Conservation (phyloP, 2,888 invertebrate genomes). For the Taphrorychus bicolor region DNA sequence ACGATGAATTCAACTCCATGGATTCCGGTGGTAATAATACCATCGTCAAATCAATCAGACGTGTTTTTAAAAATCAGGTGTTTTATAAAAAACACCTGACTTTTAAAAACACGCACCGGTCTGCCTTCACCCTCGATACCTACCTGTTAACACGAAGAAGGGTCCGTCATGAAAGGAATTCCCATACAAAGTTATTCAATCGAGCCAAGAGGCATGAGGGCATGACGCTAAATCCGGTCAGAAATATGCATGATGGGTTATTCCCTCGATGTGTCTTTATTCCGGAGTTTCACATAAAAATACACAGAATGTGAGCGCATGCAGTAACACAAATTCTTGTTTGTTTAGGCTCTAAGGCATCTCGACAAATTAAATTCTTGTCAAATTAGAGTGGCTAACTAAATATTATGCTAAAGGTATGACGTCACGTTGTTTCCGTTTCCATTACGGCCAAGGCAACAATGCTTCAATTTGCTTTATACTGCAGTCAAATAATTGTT, state of each 20-base stretch:
- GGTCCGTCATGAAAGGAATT: constrained; percentile 17
- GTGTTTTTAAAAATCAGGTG: background rate
- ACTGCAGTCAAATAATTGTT: background rate
- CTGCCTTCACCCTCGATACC: constrained; percentile 11
- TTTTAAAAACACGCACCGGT: background rate
- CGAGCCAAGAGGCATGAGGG: constrained; percentile 15
- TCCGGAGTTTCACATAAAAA: background rate
- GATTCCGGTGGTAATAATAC: too few species aligned
- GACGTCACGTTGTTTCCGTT: background rate
- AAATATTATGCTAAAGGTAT: background rate
- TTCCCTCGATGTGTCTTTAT: background rate
- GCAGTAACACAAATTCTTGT: background rate
- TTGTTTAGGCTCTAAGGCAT: background rate
- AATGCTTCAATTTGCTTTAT: background rate
- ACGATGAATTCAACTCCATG: too few species aligned
- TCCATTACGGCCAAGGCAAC: background rate
- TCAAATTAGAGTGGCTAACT: background rate
- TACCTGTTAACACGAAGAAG: constrained; percentile 20
- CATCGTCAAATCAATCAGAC: too few species aligned
- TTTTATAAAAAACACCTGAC: background rate
- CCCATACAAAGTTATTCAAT: constrained; percentile 26
- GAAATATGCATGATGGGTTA: constrained; percentile 3
- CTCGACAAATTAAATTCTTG: background rate
- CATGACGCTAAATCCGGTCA: constrained; percentile 24
- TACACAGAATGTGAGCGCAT: background rate